Evolutionary conservation across 2,888 invertebrate genomes (phyloP).

Genomic region (Archips xylosteana): DNA sequence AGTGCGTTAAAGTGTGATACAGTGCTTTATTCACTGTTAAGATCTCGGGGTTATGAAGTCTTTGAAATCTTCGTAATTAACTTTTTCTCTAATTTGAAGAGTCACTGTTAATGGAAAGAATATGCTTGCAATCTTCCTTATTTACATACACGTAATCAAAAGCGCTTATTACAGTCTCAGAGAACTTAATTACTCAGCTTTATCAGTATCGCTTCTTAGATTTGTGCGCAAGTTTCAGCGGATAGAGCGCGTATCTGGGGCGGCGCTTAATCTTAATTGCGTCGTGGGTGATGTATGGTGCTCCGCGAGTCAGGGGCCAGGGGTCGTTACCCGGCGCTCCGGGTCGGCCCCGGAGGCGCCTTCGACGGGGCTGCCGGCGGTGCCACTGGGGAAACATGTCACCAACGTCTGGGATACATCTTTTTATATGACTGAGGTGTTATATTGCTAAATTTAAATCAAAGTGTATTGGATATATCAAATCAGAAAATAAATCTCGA

Average conservation of each 20-base stretch:
- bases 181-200: conserved; percentile 5
- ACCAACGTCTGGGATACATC: not conserved
- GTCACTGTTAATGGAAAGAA: not conserved
- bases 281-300: conserved; percentile 3
- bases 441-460: too few species aligned
- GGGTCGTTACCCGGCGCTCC: not conserved
- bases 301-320: not conserved
- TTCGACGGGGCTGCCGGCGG: not conserved
- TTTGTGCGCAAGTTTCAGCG: not conserved
- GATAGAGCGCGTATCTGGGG: conserved; percentile 9
- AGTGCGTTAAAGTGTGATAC: conserved; percentile 10
- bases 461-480: too few species aligned
- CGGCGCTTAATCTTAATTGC: conserved; percentile 25
- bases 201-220: not conserved
- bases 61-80: not conserved
- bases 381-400: not conserved
- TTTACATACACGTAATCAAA: not conserved
- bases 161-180: not conserved
- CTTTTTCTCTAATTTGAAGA: not conserved
- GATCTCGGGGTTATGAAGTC: not conserved
- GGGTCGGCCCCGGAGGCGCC: not conserved
- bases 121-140: not conserved
- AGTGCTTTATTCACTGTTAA: not conserved
- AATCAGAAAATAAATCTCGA: too few species aligned
- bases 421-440: not conserved